phyloP scores from a whole-genome alignment of 2,797 vertebrate species.

The Notoglanidium macrostoma region DNA sequence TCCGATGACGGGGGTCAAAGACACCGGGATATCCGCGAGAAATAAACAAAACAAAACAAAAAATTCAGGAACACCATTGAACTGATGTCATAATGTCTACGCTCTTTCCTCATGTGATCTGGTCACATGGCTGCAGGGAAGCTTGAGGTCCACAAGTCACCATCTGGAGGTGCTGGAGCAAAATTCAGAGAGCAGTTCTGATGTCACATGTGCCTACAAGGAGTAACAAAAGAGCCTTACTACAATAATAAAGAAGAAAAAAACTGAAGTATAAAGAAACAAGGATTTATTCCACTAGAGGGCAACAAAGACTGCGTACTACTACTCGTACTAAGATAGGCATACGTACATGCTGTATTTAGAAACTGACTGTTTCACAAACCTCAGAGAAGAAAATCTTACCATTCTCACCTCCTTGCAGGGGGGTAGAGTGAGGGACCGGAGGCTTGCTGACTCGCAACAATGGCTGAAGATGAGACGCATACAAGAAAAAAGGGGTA shows the following conservation, averaged over 20 bases:
- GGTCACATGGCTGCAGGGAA: constrained; percentile 89
- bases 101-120: constrained; percentile 87
- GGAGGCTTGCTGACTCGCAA: constrained; percentile 90
- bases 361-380: background rate
- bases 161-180: constrained; percentile 72
- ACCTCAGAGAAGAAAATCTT: constrained; percentile 66
- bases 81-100: constrained; percentile 91
- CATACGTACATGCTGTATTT: background rate
- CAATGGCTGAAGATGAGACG: constrained; percentile 93
- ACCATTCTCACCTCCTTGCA: constrained; percentile 94
- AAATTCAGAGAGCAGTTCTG: constrained; percentile 35
- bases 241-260: background rate
- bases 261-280: constrained; percentile 8
- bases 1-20: constrained; percentile 59
- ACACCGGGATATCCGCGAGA: constrained; percentile 73
- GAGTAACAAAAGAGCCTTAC: background rate
- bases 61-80: constrained; percentile 94
- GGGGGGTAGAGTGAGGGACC: constrained; percentile 85
- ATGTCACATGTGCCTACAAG: constrained; percentile 32
- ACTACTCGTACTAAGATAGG: background rate
- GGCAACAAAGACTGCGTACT: constrained; percentile 49
- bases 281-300: constrained; percentile 65
- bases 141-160: constrained; percentile 80
- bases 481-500: constrained; percentile 65
- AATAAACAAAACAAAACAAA: constrained; percentile 63